These are phyloP conservation scores for Geopemphigus sp. DNA, from an alignment of 1,140 invertebrate species.

Conservation along the genomic window DNA sequence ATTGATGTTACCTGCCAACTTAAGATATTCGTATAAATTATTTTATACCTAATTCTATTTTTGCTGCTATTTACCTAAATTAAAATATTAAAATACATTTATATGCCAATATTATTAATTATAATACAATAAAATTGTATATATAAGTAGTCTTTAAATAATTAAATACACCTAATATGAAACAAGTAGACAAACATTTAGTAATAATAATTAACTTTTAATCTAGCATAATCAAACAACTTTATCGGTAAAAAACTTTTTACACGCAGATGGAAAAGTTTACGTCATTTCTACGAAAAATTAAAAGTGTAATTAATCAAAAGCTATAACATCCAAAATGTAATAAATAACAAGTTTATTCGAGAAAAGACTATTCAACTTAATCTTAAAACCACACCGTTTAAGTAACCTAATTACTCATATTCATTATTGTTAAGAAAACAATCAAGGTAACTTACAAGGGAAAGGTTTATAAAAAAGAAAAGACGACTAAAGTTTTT, in stretches of 20 bases:
- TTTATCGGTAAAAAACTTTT: background rate
- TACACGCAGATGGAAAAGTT: slow-evolving; percentile 1
- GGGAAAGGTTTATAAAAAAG: slow-evolving; percentile 47
- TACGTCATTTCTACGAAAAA: background rate
- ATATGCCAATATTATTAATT: no score
- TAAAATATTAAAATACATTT: no score
- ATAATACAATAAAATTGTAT: no score
- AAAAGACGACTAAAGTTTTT: slow-evolving; percentile 43
- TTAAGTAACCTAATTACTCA: slow-evolving; percentile 29
- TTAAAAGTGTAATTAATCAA: background rate
- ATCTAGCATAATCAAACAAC: background rate
- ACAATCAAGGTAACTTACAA: slow-evolving; percentile 42
- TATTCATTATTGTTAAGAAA: slow-evolving; percentile 10
- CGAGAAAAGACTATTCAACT: background rate
- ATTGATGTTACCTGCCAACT: no score
- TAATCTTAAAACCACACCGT: background rate
- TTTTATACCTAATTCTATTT: no score
- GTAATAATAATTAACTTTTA: no score
- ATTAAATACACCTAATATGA: no score
- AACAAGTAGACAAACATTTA: no score
- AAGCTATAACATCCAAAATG: background rate
- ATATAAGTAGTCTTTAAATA: no score
- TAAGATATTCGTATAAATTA: no score
- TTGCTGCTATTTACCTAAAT: no score
- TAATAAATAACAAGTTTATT: background rate